A percentile compares a stretch with the other conserved stretches of the same genome.
phyloP scores from a whole-genome alignment of 2,888 invertebrate species.

The Hermaeophaga mercurialis region DNA sequence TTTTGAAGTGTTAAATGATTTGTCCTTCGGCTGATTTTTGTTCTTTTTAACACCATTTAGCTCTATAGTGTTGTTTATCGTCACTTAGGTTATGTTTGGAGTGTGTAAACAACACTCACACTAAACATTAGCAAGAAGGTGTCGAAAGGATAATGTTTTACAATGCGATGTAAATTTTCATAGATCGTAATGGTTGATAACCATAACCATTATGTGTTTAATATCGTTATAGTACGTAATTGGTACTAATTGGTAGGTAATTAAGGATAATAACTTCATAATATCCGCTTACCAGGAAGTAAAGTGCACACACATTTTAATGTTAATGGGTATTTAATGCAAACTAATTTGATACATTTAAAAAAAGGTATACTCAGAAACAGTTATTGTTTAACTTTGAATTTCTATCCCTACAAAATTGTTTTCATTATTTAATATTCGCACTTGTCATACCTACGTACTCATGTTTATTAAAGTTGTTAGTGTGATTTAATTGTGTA shows the following conservation, averaged over 20 bases:
- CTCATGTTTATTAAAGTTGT: too few species aligned
- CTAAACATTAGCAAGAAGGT: constrained; percentile 27
- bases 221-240: constrained; percentile 25
- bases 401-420: not conserved
- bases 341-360: constrained; percentile 11
- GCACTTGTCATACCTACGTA: too few species aligned
- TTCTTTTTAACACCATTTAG: constrained; percentile 38
- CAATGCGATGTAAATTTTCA: constrained; percentile 30
- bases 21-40: constrained; percentile 48
- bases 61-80: constrained; percentile 12
- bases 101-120: constrained; percentile 26
- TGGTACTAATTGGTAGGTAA: constrained; percentile 27
- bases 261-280: constrained; percentile 30
- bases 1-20: constrained; percentile 49
- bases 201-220: constrained; percentile 28
- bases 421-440: not conserved
- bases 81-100: constrained; percentile 36
- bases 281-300: constrained; percentile 10
- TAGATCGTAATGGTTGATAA: constrained; percentile 33
- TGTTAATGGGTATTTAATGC: constrained; percentile 12
- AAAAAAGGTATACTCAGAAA: constrained; percentile 4
- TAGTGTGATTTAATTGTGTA: too few species aligned
- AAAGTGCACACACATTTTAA: constrained; percentile 10
- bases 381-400: constrained; percentile 6
- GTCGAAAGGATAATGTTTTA: constrained; percentile 31